Evolutionary conservation across 2,888 invertebrate genomes (phyloP).

Genomic region (Phymatocera aterrima): DNA sequence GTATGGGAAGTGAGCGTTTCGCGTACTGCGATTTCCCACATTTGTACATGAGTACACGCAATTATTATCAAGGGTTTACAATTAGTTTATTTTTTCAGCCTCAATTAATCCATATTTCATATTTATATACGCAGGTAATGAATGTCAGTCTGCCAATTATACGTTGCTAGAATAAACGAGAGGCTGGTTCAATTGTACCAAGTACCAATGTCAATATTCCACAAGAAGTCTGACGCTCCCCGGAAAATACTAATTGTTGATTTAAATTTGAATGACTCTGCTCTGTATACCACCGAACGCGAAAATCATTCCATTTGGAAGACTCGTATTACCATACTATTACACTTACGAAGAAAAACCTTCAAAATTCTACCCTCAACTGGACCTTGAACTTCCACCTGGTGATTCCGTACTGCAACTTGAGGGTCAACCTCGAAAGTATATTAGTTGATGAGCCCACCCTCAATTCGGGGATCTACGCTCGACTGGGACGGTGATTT

Average conservation of each 20-base stretch:
- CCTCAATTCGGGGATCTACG: too few relatives aligned
- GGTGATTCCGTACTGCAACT: too few relatives aligned
- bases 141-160: conserved; percentile 18
- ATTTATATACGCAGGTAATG: not conserved
- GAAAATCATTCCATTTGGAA: too few relatives aligned
- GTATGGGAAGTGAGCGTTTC: not conserved
- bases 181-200: not conserved
- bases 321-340: too few relatives aligned
- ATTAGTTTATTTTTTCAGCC: conserved; percentile 5
- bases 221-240: not conserved
- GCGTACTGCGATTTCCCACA: not conserved
- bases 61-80: conserved; percentile 19
- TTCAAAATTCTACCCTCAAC: too few relatives aligned
- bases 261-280: not conserved
- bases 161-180: not conserved
- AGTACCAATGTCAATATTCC: not conserved
- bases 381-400: too few relatives aligned
- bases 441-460: too few relatives aligned
- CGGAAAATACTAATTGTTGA: not conserved
- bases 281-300: too few relatives aligned
- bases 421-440: too few relatives aligned
- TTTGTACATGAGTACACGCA: not conserved
- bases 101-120: not conserved
- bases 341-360: too few relatives aligned
- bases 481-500: too few relatives aligned